Evolutionary conservation across 1,140 invertebrate species (phyloP).

Genomic region (Hydropsyche tenuis): DNA sequence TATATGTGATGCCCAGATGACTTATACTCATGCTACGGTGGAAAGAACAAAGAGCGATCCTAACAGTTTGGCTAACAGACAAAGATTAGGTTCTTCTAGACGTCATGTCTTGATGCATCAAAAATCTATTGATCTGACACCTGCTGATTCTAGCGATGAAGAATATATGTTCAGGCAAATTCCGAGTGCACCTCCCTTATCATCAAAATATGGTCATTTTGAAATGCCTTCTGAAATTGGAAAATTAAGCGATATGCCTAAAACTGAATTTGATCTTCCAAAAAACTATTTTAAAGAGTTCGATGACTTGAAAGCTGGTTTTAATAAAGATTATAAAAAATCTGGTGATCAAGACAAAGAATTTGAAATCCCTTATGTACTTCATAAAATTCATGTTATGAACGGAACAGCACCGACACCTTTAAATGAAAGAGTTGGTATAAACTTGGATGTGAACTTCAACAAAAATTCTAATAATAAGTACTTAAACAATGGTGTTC

Average conservation of each 20-base stretch:
- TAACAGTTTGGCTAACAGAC: slow-evolving; percentile 73
- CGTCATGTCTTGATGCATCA: slow-evolving; percentile 83
- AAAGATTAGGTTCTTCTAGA: slow-evolving; percentile 72
- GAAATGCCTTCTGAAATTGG: slow-evolving; percentile 63
- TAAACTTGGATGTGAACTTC: slow-evolving; percentile 57
- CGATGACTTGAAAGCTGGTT: slow-evolving; percentile 61
- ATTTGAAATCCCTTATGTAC: slow-evolving; percentile 79
- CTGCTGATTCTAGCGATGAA: slow-evolving; percentile 81
- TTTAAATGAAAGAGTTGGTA: slow-evolving; percentile 56
- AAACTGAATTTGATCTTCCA: slow-evolving; percentile 64
- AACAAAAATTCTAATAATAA: slow-evolving; percentile 57
- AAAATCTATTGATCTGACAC: slow-evolving; percentile 83
- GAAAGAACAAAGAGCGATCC: slow-evolving; percentile 86
- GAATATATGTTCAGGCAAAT: slow-evolving; percentile 76
- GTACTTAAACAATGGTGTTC: slow-evolving; percentile 57
- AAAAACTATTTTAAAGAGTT: slow-evolving; percentile 69
- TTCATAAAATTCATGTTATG: slow-evolving; percentile 83
- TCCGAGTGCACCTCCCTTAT: slow-evolving; percentile 72
- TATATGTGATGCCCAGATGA: slow-evolving; percentile 58
- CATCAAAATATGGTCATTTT: slow-evolving; percentile 70
- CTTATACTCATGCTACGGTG: slow-evolving; percentile 71
- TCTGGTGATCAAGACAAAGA: slow-evolving; percentile 58
- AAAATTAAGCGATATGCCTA: slow-evolving; percentile 57
- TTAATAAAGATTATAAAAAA: slow-evolving; percentile 58
- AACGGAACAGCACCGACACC: slow-evolving; percentile 75